Percentiles rank a stretch among this genome's conserved stretches.
phyloP scores from a whole-genome alignment of 2,113 vertebrate genomes.

The Protomyctophum bolini region DNA sequence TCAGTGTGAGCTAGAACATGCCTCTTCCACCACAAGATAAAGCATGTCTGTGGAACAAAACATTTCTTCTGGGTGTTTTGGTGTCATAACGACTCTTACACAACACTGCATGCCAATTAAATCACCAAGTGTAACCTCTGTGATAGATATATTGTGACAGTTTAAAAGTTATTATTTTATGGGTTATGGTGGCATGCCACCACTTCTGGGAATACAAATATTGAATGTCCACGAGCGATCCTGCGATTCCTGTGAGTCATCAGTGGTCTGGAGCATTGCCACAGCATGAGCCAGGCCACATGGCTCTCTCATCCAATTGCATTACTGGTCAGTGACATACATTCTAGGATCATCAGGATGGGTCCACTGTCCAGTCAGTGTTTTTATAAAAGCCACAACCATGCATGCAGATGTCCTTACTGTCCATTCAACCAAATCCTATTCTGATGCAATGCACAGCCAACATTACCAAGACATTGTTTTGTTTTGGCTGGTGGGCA shows the following conservation, averaged over 20 bases:
- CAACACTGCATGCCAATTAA: neutral
- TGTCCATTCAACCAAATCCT: slow-evolving; percentile 30
- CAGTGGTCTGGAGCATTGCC: slow-evolving; percentile 21
- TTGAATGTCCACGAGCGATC: slow-evolving; percentile 15
- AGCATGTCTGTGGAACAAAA: neutral
- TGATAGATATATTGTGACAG: neutral
- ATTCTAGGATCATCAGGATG: slow-evolving; percentile 25
- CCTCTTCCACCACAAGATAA: slow-evolving; percentile 15
- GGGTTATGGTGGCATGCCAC: slow-evolving; percentile 2
- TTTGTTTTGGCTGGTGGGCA: slow-evolving; percentile 12
- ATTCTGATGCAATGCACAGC: slow-evolving; percentile 1
- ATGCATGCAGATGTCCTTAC: slow-evolving; percentile 21
- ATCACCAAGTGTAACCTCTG: slow-evolving; percentile 5
- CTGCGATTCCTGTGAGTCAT: slow-evolving; percentile 33
- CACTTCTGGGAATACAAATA: slow-evolving; percentile 26
- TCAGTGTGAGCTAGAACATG: neutral
- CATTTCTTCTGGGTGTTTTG: neutral
- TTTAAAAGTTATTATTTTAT: slow-evolving; percentile 13
- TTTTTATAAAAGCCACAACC: slow-evolving; percentile 20
- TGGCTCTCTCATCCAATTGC: slow-evolving; percentile 15
- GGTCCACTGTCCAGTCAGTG: neutral
- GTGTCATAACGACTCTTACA: neutral
- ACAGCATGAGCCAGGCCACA: slow-evolving; percentile 11
- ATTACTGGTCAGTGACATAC: slow-evolving; percentile 32
- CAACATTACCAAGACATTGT: neutral